Percentiles rank a stretch among this genome's conserved stretches.
Conservation (phyloP, 2,888 invertebrate species). For the Branchellion lobata region DNA sequence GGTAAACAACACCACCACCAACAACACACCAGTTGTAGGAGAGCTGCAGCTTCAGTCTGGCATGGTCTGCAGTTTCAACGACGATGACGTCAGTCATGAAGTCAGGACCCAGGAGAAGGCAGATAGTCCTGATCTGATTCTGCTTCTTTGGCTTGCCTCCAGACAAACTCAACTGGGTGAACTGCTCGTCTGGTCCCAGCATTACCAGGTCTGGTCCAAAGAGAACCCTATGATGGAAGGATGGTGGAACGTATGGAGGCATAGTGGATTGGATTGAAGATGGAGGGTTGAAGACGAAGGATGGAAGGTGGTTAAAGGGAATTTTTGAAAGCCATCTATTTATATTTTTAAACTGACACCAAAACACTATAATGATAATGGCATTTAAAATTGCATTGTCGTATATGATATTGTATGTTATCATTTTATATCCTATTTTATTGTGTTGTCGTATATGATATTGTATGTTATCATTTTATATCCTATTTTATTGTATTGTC, state of each 20-base stretch:
- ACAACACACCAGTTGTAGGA: slow-evolving; percentile 64
- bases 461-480: too few species aligned
- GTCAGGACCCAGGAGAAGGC: slow-evolving; percentile 65
- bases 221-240: slow-evolving; percentile 60
- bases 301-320: too few species aligned
- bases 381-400: too few species aligned
- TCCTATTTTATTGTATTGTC: too few species aligned
- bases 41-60: slow-evolving; percentile 64
- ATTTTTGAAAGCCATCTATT: not conserved
- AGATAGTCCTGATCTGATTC: slow-evolving; percentile 64
- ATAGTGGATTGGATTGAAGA: not conserved
- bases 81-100: slow-evolving; percentile 65
- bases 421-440: too few species aligned
- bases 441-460: too few species aligned
- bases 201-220: slow-evolving; percentile 66
- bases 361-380: too few species aligned
- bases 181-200: slow-evolving; percentile 65
- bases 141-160: slow-evolving; percentile 65
- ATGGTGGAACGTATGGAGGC: not conserved
- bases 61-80: slow-evolving; percentile 66
- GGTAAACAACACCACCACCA: too few species aligned
- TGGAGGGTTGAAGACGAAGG: not conserved
- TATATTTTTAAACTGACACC: too few species aligned
- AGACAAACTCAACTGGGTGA: slow-evolving; percentile 64
- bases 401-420: too few species aligned